Conservation (phyloP, 2,113 vertebrate genomes). For the Chloroceryle aenea region DNA sequence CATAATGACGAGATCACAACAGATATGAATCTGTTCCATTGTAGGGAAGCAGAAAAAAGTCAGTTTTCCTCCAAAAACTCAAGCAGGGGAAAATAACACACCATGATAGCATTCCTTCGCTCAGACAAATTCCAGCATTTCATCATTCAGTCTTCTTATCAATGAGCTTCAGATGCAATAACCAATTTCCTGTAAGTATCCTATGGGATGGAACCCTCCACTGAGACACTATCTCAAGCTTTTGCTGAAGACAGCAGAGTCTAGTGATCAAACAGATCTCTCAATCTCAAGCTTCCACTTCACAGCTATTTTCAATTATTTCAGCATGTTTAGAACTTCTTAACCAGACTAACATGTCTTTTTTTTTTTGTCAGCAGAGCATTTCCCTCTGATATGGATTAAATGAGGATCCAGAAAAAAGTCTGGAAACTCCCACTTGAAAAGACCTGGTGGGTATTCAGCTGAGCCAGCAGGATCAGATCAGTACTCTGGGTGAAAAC, state of each 20-base stretch:
- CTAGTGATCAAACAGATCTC: not conserved
- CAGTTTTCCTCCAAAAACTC: not conserved
- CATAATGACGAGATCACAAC: not conserved
- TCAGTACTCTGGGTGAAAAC: not conserved
- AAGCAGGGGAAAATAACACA: not conserved
- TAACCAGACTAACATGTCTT: not conserved
- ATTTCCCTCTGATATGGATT: fast-evolving
- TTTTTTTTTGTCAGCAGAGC: not conserved
- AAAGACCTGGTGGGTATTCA: not conserved
- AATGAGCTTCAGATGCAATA: not conserved
- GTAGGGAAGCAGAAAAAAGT: not conserved
- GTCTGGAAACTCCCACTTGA: not conserved
- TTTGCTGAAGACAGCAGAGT: not conserved
- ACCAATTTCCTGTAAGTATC: not conserved
- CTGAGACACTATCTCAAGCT: not conserved
- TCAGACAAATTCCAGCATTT: not conserved
- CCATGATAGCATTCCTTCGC: not conserved
- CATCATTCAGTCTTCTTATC: not conserved
- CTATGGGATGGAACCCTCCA: not conserved
- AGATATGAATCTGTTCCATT: not conserved
- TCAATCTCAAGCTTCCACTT: not conserved
- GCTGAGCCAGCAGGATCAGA: not conserved
- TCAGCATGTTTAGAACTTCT: not conserved
- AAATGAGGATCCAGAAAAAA: not conserved
- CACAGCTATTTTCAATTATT: not conserved